Evolutionary conservation across 2,797 vertebrate species (phyloP).

Genomic region (Lateolabrax maculatus): DNA sequence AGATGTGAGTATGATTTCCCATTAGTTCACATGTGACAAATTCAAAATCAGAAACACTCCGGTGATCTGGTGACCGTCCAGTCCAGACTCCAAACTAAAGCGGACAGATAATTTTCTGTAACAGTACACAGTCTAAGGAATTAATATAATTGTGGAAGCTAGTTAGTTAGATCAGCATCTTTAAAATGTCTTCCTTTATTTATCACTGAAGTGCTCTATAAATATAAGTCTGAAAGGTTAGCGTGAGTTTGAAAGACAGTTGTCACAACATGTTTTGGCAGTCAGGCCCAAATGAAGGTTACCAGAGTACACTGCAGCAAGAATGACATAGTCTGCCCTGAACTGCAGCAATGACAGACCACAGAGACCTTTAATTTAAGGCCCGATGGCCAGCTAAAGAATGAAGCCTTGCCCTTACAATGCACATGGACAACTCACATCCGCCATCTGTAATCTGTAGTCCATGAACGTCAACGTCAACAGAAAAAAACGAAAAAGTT

Average conservation of each 20-base stretch:
- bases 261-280: conserved; percentile 52
- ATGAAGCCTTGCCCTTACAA: conserved; percentile 31
- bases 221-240: conserved; percentile 4
- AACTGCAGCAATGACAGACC: conserved; percentile 62
- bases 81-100: neutral
- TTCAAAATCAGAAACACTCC: neutral
- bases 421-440: conserved; percentile 31
- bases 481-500: conserved; percentile 24
- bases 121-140: neutral
- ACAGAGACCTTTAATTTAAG: conserved; percentile 65
- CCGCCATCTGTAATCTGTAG: conserved; percentile 35
- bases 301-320: conserved; percentile 31
- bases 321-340: conserved; percentile 46
- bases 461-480: neutral
- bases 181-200: neutral
- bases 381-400: conserved; percentile 34
- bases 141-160: neutral
- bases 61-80: neutral
- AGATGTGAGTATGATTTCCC: too few species aligned
- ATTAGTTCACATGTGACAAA: neutral
- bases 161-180: conserved; percentile 3
- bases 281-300: conserved; percentile 46
- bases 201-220: neutral
- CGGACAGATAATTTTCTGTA: neutral
- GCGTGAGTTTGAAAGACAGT: conserved; percentile 42